Conservation (phyloP, 2,113 vertebrate species). For the Oryzias melastigma region DNA sequence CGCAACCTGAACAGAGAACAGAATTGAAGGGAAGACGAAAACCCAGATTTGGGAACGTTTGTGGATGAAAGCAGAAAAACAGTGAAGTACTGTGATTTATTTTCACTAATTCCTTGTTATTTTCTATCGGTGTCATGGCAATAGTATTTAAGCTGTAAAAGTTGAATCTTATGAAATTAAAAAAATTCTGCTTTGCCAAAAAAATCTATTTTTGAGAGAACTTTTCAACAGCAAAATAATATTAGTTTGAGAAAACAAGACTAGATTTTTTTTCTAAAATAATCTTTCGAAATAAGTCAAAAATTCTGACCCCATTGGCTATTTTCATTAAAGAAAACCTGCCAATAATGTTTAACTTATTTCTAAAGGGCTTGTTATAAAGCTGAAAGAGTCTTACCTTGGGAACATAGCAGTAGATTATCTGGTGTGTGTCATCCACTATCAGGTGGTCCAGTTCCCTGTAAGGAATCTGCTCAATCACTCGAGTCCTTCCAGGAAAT, state of each 20-base stretch:
- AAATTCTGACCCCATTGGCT: too few species aligned
- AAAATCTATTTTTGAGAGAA: too few species aligned
- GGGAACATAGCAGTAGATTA: slow-evolving; percentile 95
- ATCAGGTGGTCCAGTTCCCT: slow-evolving; percentile 79
- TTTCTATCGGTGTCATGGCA: neutral
- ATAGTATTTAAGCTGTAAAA: neutral
- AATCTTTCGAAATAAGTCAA: too few species aligned
- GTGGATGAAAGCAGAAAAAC: neutral
- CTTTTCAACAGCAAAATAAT: too few species aligned
- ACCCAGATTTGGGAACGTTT: neutral
- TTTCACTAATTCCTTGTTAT: neutral
- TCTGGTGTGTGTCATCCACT: slow-evolving; percentile 89
- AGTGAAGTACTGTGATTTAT: slow-evolving; percentile 5
- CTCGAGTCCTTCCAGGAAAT: slow-evolving; percentile 75
- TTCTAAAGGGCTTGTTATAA: too few species aligned
- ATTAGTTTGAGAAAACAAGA: too few species aligned
- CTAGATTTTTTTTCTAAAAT: too few species aligned
- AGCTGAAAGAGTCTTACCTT: slow-evolving; percentile 75
- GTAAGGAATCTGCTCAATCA: slow-evolving; percentile 86
- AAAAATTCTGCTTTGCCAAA: too few species aligned
- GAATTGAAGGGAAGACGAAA: neutral
- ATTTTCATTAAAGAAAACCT: too few species aligned
- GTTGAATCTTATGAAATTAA: neutral
- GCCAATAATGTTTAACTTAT: too few species aligned
- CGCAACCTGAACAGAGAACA: slow-evolving; percentile 79